phyloP scores from a whole-genome alignment of 2,113 vertebrate genomes.

The Macquaria australasica region DNA sequence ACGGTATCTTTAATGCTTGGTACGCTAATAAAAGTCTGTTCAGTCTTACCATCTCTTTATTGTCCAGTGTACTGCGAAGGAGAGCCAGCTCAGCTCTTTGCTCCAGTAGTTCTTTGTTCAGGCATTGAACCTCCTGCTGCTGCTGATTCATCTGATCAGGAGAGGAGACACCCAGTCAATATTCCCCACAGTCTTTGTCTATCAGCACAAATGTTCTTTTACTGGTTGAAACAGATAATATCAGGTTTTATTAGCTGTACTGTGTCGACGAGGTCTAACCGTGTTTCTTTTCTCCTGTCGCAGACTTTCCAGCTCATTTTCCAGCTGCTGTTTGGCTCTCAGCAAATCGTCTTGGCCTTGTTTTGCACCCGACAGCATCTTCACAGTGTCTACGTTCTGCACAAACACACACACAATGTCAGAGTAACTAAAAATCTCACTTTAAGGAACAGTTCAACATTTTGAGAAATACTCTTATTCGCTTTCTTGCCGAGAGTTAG shows the following conservation, averaged over 20 bases:
- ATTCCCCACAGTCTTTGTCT: background rate
- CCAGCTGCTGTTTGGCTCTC: conserved; percentile 86
- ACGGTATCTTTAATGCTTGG: too few species aligned
- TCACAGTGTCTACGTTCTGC: conserved; percentile 92
- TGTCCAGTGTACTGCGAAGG: conserved; percentile 68
- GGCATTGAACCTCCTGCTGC: conserved; percentile 65
- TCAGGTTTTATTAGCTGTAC: too few species aligned
- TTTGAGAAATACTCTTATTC: background rate
- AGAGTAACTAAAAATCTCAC: background rate
- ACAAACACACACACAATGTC: conserved; percentile 5
- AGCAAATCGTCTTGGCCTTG: conserved; percentile 88
- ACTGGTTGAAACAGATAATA: background rate
- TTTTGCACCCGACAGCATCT: conserved; percentile 84
- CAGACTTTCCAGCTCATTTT: conserved; percentile 85
- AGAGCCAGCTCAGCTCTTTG: conserved; percentile 70
- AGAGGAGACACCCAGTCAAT: background rate
- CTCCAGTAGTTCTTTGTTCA: conserved; percentile 76
- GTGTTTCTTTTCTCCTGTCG: conserved; percentile 81
- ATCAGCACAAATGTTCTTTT: background rate
- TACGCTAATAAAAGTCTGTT: background rate
- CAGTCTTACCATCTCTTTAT: conserved; percentile 75
- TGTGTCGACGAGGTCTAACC: conserved; percentile 51
- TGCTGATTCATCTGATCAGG: conserved; percentile 61
- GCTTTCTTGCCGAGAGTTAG: too few species aligned
- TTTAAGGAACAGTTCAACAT: background rate